Evolutionary conservation across 92 coral and sea anemone species (phyloP), one percentile per base, ranked within the genome.

Genomic region (Isaurus tuberculatus): DNA sequence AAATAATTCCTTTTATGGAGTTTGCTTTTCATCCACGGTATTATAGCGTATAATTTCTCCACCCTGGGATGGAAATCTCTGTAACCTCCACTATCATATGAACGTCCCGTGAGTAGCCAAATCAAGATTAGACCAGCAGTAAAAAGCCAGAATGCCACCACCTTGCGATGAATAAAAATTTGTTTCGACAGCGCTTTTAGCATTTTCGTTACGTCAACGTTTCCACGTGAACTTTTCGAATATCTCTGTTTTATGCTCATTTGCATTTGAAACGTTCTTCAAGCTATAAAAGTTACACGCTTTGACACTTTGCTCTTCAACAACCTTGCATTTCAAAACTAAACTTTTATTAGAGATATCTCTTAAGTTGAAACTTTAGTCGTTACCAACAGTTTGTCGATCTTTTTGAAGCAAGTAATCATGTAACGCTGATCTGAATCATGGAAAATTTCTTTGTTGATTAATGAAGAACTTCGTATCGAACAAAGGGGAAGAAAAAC

Each of bases 81-180:
- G 68, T 77, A 58, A 28, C 60, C 58, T 77, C 70, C 32, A 22
- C 34, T 58, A 34, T 77, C 23, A 29, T 57, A 34, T 2, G 82
- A 32, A 23, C 49, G 30, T 14, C 60, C 53, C 22, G 14, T 65
- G 4, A 77, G 70, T 19, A 77, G 3, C 82, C 82, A 77, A 10
- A 77, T 32, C 10, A 67, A 60, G 17, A 67, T 36, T 13, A 77
- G 10, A 31, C 26, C 27, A 34, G 14, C 49, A 14, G 55, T 34
- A 33, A 77, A 77, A 1, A 77, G 46, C 70, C 82, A 77, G 15
- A 77, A 13, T 1, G 23, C 15, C 68, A 77, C 19, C 28, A 37
- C 16, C 34, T 77, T 77, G 32, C 82, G 70, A 67, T 77, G 70
- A n/a, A 77, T 34, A 34, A 77, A 77, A 23, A 77, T 1, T 14